phyloP scores from a whole-genome alignment of 2,888 invertebrate species.

The Colletes collaris region DNA sequence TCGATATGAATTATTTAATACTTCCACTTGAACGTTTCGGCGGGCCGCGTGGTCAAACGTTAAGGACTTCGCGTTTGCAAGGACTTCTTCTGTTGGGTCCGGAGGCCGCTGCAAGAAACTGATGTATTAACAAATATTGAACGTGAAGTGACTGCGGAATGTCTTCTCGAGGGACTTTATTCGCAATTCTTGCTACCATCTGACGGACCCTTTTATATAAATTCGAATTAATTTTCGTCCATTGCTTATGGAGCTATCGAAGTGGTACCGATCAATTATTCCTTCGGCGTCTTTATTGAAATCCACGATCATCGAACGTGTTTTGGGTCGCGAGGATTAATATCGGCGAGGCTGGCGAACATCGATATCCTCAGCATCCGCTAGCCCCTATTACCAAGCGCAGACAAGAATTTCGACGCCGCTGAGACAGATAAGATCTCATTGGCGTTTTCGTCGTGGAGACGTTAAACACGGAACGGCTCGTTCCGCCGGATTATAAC shows the following conservation, averaged over 20 bases:
- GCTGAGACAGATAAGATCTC: constrained; percentile 42
- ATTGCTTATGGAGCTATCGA: too few relatives aligned
- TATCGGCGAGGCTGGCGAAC: background rate
- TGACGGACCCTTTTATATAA: background rate
- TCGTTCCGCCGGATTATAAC: constrained; percentile 66
- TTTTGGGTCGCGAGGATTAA: too few relatives aligned
- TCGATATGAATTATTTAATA: constrained; percentile 26
- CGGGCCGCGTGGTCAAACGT: background rate
- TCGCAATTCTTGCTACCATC: background rate
- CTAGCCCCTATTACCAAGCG: background rate
- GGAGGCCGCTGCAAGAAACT: background rate
- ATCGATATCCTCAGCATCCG: background rate
- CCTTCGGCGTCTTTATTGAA: background rate
- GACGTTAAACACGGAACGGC: constrained; percentile 27
- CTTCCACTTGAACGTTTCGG: background rate
- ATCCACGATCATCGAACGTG: too few relatives aligned
- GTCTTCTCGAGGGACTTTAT: background rate
- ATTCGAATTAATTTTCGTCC: background rate
- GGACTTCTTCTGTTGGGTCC: background rate
- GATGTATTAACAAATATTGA: background rate
- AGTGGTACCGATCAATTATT: background rate
- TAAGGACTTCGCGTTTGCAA: background rate
- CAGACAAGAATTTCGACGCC: constrained; percentile 8
- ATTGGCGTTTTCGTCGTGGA: constrained; percentile 15
- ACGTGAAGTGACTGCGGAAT: background rate